A percentile compares a stretch with the other conserved stretches of the same genome.
Evolutionary conservation across 2,888 invertebrate genomes (phyloP).

Genomic region (Aradus depressus): DNA sequence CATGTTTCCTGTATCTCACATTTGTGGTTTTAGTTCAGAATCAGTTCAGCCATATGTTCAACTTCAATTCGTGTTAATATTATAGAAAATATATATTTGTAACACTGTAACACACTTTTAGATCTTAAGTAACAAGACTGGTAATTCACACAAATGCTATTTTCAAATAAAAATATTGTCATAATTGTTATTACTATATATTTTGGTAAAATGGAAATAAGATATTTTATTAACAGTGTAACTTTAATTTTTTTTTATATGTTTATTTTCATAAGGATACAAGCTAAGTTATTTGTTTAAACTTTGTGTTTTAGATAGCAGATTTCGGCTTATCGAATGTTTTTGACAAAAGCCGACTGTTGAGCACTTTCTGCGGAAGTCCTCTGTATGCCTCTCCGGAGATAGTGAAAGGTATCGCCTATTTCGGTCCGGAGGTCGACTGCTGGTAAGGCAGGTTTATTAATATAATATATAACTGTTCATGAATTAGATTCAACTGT

Average conservation of each 20-base stretch:
- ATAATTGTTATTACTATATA: neutral
- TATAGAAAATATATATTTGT: no score
- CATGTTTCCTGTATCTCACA: no score
- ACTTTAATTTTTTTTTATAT: no score
- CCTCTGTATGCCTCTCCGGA: constrained; percentile 95
- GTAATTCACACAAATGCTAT: no score
- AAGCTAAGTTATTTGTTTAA: neutral
- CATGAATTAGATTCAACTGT: no score
- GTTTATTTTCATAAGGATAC: no score
- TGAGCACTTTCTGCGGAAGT: constrained; percentile 92
- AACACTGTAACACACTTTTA: no score
- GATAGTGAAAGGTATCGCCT: constrained; percentile 93
- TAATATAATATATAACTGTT: neutral
- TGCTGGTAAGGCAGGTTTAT: constrained; percentile 34
- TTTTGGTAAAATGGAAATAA: neutral
- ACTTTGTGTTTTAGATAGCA: constrained; percentile 60
- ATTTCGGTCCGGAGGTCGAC: constrained; percentile 87
- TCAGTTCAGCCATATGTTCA: no score
- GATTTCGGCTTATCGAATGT: constrained; percentile 98
- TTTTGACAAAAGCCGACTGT: constrained; percentile 72
- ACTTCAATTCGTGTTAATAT: no score
- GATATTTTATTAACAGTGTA: no score
- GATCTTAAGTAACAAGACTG: no score
- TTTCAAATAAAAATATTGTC: neutral
- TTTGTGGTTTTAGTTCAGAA: no score